Conservation (phyloP, 2,113 vertebrate genomes). For the Lontra canadensis region DNA sequence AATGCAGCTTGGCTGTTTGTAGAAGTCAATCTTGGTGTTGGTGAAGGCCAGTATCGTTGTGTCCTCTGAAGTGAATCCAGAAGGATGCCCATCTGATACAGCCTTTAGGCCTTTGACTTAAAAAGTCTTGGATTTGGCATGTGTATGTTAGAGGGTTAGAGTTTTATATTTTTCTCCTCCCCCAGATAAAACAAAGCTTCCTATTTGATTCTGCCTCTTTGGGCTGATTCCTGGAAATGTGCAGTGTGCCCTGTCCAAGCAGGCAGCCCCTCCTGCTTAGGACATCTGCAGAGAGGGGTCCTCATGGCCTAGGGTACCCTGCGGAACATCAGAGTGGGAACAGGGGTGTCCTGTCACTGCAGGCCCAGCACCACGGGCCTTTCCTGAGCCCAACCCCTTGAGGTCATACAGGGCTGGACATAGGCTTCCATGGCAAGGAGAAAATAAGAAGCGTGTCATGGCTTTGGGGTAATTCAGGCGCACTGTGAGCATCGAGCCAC, state of each 20-base stretch:
- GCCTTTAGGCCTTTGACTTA: not conserved
- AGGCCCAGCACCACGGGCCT: not conserved
- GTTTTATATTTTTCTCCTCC: not conserved
- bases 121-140: constrained; percentile 32
- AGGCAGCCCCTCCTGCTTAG: not conserved
- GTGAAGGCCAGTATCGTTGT: not conserved
- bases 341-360: not conserved
- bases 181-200: constrained; percentile 31
- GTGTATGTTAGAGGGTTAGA: not conserved
- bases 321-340: not conserved
- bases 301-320: not conserved
- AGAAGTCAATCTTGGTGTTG: constrained; percentile 51
- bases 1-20: constrained; percentile 53
- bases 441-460: not conserved
- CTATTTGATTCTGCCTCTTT: constrained; percentile 42
- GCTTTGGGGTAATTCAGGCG: not conserved
- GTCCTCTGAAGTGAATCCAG: constrained; percentile 48
- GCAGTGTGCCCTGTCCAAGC: not conserved
- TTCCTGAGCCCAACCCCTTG: not conserved
- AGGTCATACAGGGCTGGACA: not conserved
- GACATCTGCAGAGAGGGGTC: not conserved
- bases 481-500: rapidly evolving
- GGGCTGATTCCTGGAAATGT: not conserved
- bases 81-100: not conserved
- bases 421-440: too few relatives aligned